Percentiles rank a stretch among this genome's conserved stretches.
These are phyloP conservation scores for Merluccius polli DNA, from an alignment of 2,797 vertebrate genomes.

Conservation along the genomic window DNA sequence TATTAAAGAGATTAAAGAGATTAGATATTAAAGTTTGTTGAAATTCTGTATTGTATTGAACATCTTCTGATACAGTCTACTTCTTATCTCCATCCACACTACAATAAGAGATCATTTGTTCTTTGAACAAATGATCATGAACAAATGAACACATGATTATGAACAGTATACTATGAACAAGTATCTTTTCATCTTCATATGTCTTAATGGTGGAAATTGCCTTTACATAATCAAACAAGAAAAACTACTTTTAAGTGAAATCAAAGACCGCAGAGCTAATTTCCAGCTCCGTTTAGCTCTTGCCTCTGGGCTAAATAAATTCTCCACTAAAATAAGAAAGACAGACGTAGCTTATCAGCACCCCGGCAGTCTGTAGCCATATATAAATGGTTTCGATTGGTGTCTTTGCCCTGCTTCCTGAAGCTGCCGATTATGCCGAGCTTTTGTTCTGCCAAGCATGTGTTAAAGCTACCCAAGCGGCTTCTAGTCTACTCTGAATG, in stretches of 20 bases:
- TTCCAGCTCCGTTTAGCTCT: not conserved
- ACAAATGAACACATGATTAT: too few relatives aligned
- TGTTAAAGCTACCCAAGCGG: not conserved
- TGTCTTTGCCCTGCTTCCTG: not conserved
- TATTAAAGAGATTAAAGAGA: not conserved
- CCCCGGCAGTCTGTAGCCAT: not conserved
- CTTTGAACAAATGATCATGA: not conserved
- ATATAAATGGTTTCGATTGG: not conserved
- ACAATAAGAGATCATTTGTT: not conserved
- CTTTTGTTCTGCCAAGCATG: not conserved
- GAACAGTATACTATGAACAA: too few relatives aligned
- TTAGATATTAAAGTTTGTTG: not conserved
- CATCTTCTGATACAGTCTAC: not conserved
- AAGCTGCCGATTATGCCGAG: not conserved
- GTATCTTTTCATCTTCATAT: too few relatives aligned
- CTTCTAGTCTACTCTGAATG: not conserved
- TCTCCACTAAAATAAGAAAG: not conserved
- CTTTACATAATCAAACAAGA: too few relatives aligned
- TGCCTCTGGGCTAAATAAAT: not conserved
- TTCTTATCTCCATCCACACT: not conserved
- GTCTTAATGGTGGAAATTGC: not conserved
- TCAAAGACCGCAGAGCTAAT: not conserved
- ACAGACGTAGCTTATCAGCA: not conserved
- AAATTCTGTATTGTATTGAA: not conserved
- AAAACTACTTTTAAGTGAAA: too few relatives aligned